Evolutionary conservation across 2,888 invertebrate species (phyloP).

Genomic region (Eueremaeus valkanovi): DNA sequence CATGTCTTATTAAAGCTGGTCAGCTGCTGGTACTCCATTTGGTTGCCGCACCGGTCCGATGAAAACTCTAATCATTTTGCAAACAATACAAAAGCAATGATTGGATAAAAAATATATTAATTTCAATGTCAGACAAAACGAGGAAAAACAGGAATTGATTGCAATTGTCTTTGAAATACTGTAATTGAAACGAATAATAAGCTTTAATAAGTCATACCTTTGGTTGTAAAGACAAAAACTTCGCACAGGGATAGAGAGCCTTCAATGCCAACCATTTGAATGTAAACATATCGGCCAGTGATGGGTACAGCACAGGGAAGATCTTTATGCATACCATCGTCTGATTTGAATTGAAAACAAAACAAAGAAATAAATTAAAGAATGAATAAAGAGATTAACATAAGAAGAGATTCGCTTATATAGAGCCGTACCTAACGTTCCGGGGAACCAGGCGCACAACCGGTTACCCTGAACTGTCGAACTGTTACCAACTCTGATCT

Average conservation of each 20-base stretch:
- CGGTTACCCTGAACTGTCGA: slow-evolving; percentile 80
- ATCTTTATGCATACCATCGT: slow-evolving; percentile 85
- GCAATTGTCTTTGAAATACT: neutral
- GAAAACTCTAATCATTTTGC: slow-evolving; percentile 65
- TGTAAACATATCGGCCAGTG: slow-evolving; percentile 78
- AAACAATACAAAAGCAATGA: slow-evolving; percentile 30
- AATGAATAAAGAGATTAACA: too few relatives aligned
- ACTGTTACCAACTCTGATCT: slow-evolving; percentile 69
- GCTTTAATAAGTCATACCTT: slow-evolving; percentile 59
- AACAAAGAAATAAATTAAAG: neutral
- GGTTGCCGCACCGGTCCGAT: slow-evolving; percentile 68
- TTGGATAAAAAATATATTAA: slow-evolving; percentile 28
- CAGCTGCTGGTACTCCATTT: slow-evolving; percentile 67
- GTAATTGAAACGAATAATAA: neutral
- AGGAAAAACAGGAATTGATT: neutral
- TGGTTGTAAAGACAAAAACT: slow-evolving; percentile 85
- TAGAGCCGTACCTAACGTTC: slow-evolving; percentile 59
- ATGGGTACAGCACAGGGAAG: slow-evolving; percentile 80
- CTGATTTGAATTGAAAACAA: slow-evolving; percentile 53
- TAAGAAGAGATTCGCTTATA: slow-evolving; percentile 22
- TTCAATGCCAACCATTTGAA: slow-evolving; percentile 84
- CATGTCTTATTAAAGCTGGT: slow-evolving; percentile 80
- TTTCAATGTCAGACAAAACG: neutral
- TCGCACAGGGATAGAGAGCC: slow-evolving; percentile 84
- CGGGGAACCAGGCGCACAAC: slow-evolving; percentile 88